A percentile compares a stretch with the other conserved stretches of the same genome.
These are phyloP conservation scores for Acanthopagrus latus DNA, from an alignment of 2,797 vertebrate species.

Conservation along the genomic window DNA sequence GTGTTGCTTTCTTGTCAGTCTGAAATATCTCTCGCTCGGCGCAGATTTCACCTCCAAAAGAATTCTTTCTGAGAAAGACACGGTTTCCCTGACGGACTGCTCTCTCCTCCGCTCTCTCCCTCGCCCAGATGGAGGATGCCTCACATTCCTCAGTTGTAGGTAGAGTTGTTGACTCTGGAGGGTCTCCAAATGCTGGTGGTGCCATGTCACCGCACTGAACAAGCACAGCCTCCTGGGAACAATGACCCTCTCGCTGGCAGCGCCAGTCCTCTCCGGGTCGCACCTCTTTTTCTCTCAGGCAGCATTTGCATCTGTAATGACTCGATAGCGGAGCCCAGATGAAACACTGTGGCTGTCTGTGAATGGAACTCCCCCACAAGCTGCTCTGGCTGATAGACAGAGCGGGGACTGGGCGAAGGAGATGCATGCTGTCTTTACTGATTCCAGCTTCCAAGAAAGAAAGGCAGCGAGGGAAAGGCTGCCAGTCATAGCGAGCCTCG, in stretches of 20 bases:
- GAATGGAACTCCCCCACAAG: constrained; percentile 82
- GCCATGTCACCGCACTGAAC: constrained; percentile 72
- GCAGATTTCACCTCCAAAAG: constrained; percentile 34
- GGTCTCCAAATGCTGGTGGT: constrained; percentile 75
- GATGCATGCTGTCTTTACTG: constrained; percentile 67
- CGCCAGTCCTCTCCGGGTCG: constrained; percentile 54
- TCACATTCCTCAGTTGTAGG: constrained; percentile 79
- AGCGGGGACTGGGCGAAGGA: constrained; percentile 64
- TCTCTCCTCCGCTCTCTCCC: constrained; percentile 38
- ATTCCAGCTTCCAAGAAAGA: constrained; percentile 70
- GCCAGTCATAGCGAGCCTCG: constrained; percentile 68
- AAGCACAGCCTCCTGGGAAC: constrained; percentile 73
- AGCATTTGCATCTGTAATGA: constrained; percentile 84
- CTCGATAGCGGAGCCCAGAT: constrained; percentile 81
- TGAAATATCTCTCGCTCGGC: constrained; percentile 26
- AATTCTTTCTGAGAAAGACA: constrained; percentile 28
- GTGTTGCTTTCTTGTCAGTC: constrained; percentile 17
- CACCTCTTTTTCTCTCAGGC: constrained; percentile 68
- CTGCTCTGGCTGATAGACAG: constrained; percentile 81
- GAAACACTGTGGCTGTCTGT: constrained; percentile 76
- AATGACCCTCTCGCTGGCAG: constrained; percentile 77
- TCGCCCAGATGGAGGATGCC: constrained; percentile 56
- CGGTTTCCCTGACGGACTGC: constrained; percentile 36
- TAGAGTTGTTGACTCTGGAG: constrained; percentile 80
- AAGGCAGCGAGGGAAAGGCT: constrained; percentile 67